Conservation (phyloP, 2,113 vertebrate genomes). For the Hirundichthys speculiger region DNA sequence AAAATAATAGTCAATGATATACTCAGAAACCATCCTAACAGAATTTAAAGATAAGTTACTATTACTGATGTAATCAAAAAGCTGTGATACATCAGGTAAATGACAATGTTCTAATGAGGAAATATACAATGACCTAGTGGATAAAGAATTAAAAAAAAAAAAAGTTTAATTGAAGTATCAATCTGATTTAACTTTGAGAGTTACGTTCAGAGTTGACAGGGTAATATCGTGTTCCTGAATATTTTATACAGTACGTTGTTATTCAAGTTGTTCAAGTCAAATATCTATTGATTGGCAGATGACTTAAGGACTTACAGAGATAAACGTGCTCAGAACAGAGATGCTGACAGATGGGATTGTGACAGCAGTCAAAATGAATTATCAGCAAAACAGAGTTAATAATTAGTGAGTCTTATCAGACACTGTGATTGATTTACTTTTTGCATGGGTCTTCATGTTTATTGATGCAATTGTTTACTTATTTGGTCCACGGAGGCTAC, state of each 20-base stretch:
- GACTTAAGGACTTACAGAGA: slow-evolving; percentile 57
- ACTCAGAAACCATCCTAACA: not conserved
- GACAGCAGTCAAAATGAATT: slow-evolving; percentile 72
- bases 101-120: no score
- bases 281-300: slow-evolving; percentile 58
- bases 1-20: no score
- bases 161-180: no score
- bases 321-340: slow-evolving; percentile 56
- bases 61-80: rapidly evolving
- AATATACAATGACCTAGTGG: no score
- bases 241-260: slow-evolving; percentile 50
- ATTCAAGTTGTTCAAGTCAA: slow-evolving; percentile 49
- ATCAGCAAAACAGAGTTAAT: slow-evolving; percentile 86
- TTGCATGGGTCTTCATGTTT: slow-evolving; percentile 78
- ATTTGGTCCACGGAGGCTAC: slow-evolving; percentile 75
- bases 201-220: not conserved
- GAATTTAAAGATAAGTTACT: not conserved
- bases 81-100: not conserved
- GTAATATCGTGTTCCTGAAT: slow-evolving; percentile 2
- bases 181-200: not conserved
- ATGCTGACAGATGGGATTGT: slow-evolving; percentile 73
- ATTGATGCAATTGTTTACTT: slow-evolving; percentile 87
- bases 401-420: slow-evolving; percentile 80
- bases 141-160: no score
- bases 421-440: slow-evolving; percentile 86